These are phyloP conservation scores for Seira musarum DNA, from an alignment of 2,888 invertebrate species.

Conservation along the genomic window DNA sequence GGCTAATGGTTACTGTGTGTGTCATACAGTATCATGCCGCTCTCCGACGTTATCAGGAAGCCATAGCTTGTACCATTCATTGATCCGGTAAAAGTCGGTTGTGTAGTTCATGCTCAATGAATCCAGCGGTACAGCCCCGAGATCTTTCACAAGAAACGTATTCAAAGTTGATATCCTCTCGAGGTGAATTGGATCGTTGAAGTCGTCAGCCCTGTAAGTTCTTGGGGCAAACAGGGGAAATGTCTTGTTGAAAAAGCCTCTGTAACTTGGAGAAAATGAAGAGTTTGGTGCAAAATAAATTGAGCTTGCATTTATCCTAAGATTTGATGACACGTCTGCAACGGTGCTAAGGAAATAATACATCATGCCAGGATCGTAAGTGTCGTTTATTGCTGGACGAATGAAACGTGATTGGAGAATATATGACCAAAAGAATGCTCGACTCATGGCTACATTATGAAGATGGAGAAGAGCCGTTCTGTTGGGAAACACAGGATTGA, in stretches of 20 bases:
- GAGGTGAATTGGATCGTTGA: slow-evolving; percentile 95
- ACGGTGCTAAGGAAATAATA: slow-evolving; percentile 84
- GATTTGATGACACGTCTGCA: slow-evolving; percentile 95
- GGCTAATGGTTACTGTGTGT: neutral
- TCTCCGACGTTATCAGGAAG: slow-evolving; percentile 86
- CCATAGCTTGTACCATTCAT: slow-evolving; percentile 94
- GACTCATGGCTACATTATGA: slow-evolving; percentile 96
- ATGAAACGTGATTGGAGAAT: slow-evolving; percentile 92
- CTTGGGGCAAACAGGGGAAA: slow-evolving; percentile 95
- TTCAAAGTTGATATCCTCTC: slow-evolving; percentile 96
- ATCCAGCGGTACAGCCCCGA: slow-evolving; percentile 87
- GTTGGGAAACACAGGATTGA: slow-evolving; percentile 95
- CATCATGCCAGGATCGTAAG: slow-evolving; percentile 94
- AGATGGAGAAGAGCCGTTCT: slow-evolving; percentile 92
- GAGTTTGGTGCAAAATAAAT: slow-evolving; percentile 95
- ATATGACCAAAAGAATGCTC: slow-evolving; percentile 97
- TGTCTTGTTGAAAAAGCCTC: slow-evolving; percentile 97
- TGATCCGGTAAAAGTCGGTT: slow-evolving; percentile 89
- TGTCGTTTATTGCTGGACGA: slow-evolving; percentile 86
- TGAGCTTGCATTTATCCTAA: slow-evolving; percentile 92
- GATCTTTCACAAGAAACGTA: slow-evolving; percentile 89
- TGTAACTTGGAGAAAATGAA: slow-evolving; percentile 94
- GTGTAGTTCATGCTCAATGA: slow-evolving; percentile 91
- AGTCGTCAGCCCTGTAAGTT: slow-evolving; percentile 92
- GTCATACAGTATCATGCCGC: slow-evolving; percentile 85